Percentiles rank a stretch among this genome's conserved stretches.
Evolutionary conservation across 2,888 invertebrate genomes (phyloP).

Genomic region (Sceliomorpha sp.): DNA sequence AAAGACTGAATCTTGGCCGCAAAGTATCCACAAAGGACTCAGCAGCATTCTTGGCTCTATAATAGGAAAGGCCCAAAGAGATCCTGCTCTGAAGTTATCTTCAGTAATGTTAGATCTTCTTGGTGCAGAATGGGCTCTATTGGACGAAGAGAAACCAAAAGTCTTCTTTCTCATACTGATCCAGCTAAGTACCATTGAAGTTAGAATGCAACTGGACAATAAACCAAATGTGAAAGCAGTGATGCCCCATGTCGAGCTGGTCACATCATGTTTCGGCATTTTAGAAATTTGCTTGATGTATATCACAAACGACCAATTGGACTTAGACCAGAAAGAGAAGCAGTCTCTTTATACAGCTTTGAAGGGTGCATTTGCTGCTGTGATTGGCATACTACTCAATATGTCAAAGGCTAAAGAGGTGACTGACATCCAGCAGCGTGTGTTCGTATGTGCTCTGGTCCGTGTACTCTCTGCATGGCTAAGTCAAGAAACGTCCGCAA

Average conservation of each 20-base stretch:
- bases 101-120: slow-evolving; percentile 90
- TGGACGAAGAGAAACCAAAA: slow-evolving; percentile 89
- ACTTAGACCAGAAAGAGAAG: slow-evolving; percentile 94
- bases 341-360: slow-evolving; percentile 94
- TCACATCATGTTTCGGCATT: slow-evolving; percentile 91
- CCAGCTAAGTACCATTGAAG: slow-evolving; percentile 94
- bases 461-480: slow-evolving; percentile 93
- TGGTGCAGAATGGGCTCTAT: slow-evolving; percentile 92
- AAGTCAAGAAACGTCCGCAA: slow-evolving; percentile 93
- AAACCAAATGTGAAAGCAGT: slow-evolving; percentile 88
- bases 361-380: slow-evolving; percentile 92
- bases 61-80: slow-evolving; percentile 92
- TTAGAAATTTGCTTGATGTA: slow-evolving; percentile 90
- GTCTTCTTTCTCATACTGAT: slow-evolving; percentile 90
- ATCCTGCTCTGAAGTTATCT: slow-evolving; percentile 92
- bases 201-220: slow-evolving; percentile 95
- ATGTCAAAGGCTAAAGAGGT: slow-evolving; percentile 88
- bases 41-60: slow-evolving; percentile 92
- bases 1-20: slow-evolving; percentile 92
- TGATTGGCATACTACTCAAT: slow-evolving; percentile 87
- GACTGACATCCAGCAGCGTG: slow-evolving; percentile 86
- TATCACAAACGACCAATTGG: slow-evolving; percentile 90
- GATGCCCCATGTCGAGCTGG: slow-evolving; percentile 87
- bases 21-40: slow-evolving; percentile 90
- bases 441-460: slow-evolving; percentile 91